Evolutionary conservation across 2,797 vertebrate genomes (phyloP).

Genomic region (Pseudochaenichthys georgianus): DNA sequence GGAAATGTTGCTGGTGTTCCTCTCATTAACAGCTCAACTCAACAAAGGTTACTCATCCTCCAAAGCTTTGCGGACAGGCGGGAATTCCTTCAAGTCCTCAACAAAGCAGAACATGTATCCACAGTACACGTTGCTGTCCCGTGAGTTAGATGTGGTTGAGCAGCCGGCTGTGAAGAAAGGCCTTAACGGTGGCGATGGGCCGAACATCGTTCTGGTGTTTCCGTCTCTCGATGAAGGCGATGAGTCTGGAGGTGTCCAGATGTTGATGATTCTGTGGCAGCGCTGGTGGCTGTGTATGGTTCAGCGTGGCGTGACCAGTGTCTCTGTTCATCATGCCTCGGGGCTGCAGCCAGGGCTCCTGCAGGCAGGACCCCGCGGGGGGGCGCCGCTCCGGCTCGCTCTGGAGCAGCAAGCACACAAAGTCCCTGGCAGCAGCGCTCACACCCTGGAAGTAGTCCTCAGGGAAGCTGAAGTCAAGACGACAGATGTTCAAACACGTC

Average conservation of each 20-base stretch:
- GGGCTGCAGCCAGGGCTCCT: conserved; percentile 93
- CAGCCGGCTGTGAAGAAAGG: conserved; percentile 94
- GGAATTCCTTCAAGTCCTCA: conserved; percentile 7
- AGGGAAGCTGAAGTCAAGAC: conserved; percentile 96
- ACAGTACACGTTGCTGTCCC: conserved; percentile 4
- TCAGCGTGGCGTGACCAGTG: conserved; percentile 38
- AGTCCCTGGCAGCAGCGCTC: conserved; percentile 93
- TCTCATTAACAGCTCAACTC: conserved; percentile 41
- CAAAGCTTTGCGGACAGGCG: conserved; percentile 7
- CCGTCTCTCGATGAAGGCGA: conserved; percentile 95
- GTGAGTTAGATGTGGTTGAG: conserved; percentile 87
- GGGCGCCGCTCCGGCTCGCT: conserved; percentile 90
- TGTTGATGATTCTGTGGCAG: conserved; percentile 64
- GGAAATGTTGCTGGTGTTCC: conserved; percentile 59
- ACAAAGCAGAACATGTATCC: background rate
- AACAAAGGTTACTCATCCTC: conserved; percentile 24
- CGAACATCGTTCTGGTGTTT: conserved; percentile 96
- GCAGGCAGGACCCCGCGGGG: conserved; percentile 88
- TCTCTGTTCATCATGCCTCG: conserved; percentile 61
- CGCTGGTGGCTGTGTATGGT: conserved; percentile 39
- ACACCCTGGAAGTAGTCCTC: conserved; percentile 95
- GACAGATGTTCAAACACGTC: conserved; percentile 97
- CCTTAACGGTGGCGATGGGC: conserved; percentile 90
- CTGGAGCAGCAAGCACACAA: conserved; percentile 91
- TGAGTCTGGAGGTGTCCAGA: conserved; percentile 93